Evolutionary conservation across 2,113 vertebrate genomes (phyloP).

Genomic region (Indicator indicator): DNA sequence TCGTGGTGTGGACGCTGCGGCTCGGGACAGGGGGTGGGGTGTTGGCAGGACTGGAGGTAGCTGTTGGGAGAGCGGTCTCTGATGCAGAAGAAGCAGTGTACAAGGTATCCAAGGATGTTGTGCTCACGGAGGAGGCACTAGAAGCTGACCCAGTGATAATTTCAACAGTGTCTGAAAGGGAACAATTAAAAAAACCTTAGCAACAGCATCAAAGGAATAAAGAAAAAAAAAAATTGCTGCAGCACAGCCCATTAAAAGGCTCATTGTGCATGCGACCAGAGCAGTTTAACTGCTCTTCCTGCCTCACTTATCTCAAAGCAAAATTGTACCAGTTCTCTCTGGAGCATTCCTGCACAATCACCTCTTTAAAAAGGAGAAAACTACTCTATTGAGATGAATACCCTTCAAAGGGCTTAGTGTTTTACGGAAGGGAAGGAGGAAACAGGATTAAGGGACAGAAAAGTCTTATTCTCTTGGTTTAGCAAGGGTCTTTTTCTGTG

Average conservation of each 20-base stretch:
- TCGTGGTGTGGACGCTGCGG: slow-evolving; percentile 78
- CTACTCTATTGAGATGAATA: slow-evolving; percentile 38
- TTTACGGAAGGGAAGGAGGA: neutral
- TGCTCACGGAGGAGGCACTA: slow-evolving; percentile 83
- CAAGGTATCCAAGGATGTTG: slow-evolving; percentile 86
- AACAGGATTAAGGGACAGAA: neutral
- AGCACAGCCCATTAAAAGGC: slow-evolving; percentile 33
- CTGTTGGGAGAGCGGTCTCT: slow-evolving; percentile 76
- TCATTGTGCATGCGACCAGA: slow-evolving; percentile 53
- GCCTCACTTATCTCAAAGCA: slow-evolving; percentile 65
- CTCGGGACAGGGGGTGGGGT: slow-evolving; percentile 92
- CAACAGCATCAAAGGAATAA: slow-evolving; percentile 57
- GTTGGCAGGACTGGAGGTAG: slow-evolving; percentile 83
- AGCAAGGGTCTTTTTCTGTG: neutral
- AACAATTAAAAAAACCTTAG: slow-evolving; percentile 68
- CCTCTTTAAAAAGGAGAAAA: slow-evolving; percentile 45
- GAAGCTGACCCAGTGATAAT: slow-evolving; percentile 75
- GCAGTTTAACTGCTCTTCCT: slow-evolving; percentile 68
- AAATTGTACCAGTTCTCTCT: slow-evolving; percentile 57
- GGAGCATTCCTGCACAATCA: slow-evolving; percentile 50
- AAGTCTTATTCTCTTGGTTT: neutral
- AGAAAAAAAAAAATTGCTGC: slow-evolving; percentile 4
- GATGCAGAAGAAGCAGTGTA: slow-evolving; percentile 84
- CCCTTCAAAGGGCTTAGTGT: slow-evolving; percentile 59
- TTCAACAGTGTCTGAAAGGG: slow-evolving; percentile 65